Evolutionary conservation across 2,113 vertebrate genomes (phyloP).

Genomic region (Oryzias melastigma): DNA sequence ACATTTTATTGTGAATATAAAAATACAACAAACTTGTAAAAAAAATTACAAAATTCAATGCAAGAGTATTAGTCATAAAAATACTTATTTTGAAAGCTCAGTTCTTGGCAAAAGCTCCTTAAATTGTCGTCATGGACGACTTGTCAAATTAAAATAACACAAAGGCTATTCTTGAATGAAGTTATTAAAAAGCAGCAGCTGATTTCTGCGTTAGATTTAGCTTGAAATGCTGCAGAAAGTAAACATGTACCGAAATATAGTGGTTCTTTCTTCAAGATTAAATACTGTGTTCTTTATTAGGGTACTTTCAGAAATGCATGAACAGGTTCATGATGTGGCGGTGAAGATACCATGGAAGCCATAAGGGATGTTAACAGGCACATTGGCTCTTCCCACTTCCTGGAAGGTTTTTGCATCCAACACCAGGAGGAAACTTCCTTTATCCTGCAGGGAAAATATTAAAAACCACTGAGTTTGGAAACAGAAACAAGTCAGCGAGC

Average conservation of each 20-base stretch:
- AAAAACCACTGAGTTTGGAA: not conserved
- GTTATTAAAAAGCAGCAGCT: not conserved
- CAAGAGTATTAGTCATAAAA: not conserved
- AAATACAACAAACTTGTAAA: not conserved
- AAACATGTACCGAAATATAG: slow-evolving; percentile 21
- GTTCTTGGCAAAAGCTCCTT: not conserved
- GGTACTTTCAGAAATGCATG: not conserved
- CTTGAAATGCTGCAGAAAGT: slow-evolving; percentile 1
- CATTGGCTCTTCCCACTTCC: slow-evolving; percentile 87
- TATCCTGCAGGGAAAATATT: slow-evolving; percentile 74
- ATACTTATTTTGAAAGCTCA: not conserved
- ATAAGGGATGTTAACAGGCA: slow-evolving; percentile 86
- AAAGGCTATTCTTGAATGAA: not conserved
- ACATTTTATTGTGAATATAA: not conserved
- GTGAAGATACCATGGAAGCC: slow-evolving; percentile 90
- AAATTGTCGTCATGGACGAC: no score
- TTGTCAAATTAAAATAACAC: no score
- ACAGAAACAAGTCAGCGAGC: not conserved
- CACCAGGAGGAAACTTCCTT: slow-evolving; percentile 86
- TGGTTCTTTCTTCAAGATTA: slow-evolving; percentile 3
- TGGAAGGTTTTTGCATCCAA: slow-evolving; percentile 87
- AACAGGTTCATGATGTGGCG: slow-evolving; percentile 35
- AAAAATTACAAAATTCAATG: not conserved
- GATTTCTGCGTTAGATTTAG: not conserved
- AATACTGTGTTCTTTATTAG: not conserved